Percentiles rank a stretch among this genome's conserved stretches.
Conservation (phyloP, 2,797 vertebrate genomes). For the Varecia variegata region DNA sequence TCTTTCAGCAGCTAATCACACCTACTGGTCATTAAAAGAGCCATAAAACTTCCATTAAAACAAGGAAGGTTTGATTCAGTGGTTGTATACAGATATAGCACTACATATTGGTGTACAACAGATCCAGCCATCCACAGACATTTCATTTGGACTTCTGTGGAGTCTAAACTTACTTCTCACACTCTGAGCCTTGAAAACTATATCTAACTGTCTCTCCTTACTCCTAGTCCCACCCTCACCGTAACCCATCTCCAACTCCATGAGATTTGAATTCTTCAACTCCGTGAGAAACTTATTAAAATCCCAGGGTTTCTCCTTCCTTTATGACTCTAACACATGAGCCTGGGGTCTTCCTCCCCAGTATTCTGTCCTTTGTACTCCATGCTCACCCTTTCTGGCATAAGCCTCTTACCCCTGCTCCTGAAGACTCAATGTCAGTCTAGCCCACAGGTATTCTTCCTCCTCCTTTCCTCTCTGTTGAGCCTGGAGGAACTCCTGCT, state of each 20-base stretch:
- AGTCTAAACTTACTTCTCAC: neutral
- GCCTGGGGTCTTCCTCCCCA: neutral
- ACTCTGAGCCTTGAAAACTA: neutral
- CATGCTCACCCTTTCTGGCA: neutral
- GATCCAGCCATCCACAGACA: neutral
- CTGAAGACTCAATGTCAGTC: neutral
- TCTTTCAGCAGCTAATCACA: neutral
- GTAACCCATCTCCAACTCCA: neutral
- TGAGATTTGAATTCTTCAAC: neutral
- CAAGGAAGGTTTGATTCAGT: neutral
- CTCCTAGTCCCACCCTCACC: rapidly evolving
- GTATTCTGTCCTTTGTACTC: neutral
- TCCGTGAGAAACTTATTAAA: neutral
- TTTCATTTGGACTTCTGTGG: neutral
- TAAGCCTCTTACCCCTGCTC: neutral
- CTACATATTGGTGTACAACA: neutral
- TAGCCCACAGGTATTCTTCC: neutral
- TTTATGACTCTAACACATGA: neutral
- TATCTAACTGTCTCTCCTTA: neutral
- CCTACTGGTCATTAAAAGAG: neutral
- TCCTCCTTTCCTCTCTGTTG: neutral
- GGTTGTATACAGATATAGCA: neutral
- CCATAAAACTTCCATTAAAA: neutral
- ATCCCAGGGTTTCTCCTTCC: neutral
- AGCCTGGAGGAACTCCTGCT: neutral